Base-by-base conservation (phyloP, 2,888 invertebrate genomes). In the Clostera curtula region DNA sequence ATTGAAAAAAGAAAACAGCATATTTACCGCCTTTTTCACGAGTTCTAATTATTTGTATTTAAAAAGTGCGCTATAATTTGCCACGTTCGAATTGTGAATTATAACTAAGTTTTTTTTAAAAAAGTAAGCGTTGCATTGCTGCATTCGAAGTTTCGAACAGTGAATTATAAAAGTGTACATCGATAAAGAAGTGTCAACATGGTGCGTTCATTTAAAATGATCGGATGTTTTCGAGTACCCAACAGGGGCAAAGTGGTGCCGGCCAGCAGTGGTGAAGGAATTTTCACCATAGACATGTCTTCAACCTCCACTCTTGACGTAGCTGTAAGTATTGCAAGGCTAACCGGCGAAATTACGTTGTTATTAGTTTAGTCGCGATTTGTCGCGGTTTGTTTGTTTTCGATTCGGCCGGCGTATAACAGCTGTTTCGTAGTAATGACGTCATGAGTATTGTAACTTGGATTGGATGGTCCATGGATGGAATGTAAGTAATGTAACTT, bases 271-370 rank as follows among this genome's bases (percentile, higher is more conserved):
- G 61, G 55, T 2, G 71, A 72, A 15, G 73, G 72, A 6, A 68
- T 82, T 23, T 82, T 58, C 35, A 77, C 77, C 21, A 76, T 80
- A 15, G 75, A 61, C 32, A 65, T 73, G 71, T 73, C 74, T 3
- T 73, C 74, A 23, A 69, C 71, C 5, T 70, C 71, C 4, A 82
- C 82, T 5, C 43, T 83, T 51, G 79, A 82, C 55, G 62, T 79
- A 19, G 61, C 67, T 17, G 80, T 77, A 56, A 74, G 77, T 72
- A 40, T 40, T 34, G 31, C 36, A 40, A 49, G 40, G 34, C 43
- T 37, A 37, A 0, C 12, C 13, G 5, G 16, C 31, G 15, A 34
- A 32, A 31, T 31, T 27, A 28, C 29, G 34, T 11, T 8, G 24
- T 32, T 19, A 8, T 13, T 18, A 15, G 24, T 11, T 5, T 13